Conservation (phyloP, 2,888 invertebrate genomes). For the Timandra comae region DNA sequence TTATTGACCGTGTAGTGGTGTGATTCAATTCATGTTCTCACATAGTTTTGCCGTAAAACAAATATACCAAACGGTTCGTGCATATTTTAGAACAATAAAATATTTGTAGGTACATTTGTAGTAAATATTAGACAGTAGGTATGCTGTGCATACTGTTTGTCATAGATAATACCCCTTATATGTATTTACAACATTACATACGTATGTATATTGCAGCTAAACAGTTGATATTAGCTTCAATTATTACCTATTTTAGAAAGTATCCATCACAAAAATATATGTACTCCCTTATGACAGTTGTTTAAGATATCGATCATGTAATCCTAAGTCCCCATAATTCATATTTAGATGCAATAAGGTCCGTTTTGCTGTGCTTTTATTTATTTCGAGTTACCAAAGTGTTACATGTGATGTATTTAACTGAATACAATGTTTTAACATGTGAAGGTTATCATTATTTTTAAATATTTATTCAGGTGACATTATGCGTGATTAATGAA, state of each 20-base stretch:
- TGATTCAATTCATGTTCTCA: conserved; percentile 44
- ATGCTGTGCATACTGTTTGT: conserved; percentile 43
- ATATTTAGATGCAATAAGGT: too few relatives aligned
- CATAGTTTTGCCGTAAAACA: conserved; percentile 28
- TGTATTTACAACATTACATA: conserved; percentile 22
- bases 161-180: conserved; percentile 26
- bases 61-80: conserved; percentile 22
- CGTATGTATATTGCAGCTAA: conserved; percentile 25
- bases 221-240: conserved; percentile 35
- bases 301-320: too few relatives aligned
- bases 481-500: conserved; percentile 3
- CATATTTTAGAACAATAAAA: conserved; percentile 24
- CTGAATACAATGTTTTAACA: conserved; percentile 16
- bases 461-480: neutral
- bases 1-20: conserved; percentile 54
- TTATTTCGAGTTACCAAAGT: conserved; percentile 69
- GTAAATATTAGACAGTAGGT: conserved; percentile 27
- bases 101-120: conserved; percentile 22
- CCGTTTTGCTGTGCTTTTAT: conserved; percentile 50
- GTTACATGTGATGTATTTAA: conserved; percentile 32
- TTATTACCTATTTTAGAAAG: too few relatives aligned
- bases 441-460: neutral
- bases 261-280: too few relatives aligned
- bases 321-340: too few relatives aligned
- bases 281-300: too few relatives aligned